Evolutionary conservation across 2,888 invertebrate genomes (phyloP).

Genomic region (Harpagoxenus sublaevis): DNA sequence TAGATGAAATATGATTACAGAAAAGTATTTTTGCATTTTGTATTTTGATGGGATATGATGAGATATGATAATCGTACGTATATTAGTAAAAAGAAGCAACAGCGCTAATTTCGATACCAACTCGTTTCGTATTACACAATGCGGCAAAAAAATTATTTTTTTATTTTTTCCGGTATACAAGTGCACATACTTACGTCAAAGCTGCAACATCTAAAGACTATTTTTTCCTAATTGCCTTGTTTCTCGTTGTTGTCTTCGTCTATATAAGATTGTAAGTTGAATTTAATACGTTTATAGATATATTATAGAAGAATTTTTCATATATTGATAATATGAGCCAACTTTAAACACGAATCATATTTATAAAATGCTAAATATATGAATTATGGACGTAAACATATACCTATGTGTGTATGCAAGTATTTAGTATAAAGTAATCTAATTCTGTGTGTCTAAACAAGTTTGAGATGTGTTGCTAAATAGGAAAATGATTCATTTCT

Average conservation of each 20-base stretch:
- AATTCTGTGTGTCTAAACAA: not conserved
- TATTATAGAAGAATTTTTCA: slow-evolving; percentile 2
- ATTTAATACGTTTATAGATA: not conserved
- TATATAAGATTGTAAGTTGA: not conserved
- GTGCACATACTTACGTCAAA: not conserved
- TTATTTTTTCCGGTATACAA: not conserved
- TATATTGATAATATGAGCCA: not conserved
- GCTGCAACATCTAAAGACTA: not conserved
- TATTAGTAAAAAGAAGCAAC: not conserved
- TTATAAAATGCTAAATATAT: not conserved
- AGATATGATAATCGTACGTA: not conserved
- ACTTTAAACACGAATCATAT: not conserved
- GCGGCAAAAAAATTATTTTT: not conserved
- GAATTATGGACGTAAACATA: not conserved
- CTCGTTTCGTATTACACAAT: not conserved
- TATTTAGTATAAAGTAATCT: not conserved
- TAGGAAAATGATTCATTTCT: not conserved
- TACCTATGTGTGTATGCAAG: not conserved
- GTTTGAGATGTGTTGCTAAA: not conserved
- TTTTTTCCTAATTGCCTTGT: not conserved
- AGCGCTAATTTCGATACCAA: not conserved
- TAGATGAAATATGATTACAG: not conserved
- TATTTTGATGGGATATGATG: not conserved
- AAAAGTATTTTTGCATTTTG: not conserved
- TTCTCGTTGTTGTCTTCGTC: not conserved